Conservation (phyloP, 2,113 vertebrate species). For the Anas platyrhynchos region DNA sequence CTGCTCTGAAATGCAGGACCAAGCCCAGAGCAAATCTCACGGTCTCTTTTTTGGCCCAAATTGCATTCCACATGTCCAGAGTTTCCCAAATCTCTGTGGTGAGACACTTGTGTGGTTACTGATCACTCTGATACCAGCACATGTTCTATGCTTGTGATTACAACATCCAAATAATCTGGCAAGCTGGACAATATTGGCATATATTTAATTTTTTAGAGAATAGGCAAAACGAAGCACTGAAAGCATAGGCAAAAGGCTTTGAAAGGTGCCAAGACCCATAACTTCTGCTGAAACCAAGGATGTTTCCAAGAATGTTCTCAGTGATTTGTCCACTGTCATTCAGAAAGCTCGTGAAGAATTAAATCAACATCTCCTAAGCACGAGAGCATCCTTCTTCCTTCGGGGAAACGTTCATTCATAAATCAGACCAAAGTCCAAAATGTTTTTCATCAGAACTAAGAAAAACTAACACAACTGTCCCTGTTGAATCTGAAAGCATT, state of each 20-base stretch:
- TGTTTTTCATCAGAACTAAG: background rate
- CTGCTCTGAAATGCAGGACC: background rate
- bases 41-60: background rate
- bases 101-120: background rate
- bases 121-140: background rate
- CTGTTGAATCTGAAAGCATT: background rate
- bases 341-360: background rate
- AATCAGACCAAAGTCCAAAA: background rate
- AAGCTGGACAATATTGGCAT: background rate
- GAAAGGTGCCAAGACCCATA: background rate
- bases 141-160: background rate
- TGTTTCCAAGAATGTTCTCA: background rate
- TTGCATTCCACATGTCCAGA: background rate
- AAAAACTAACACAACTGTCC: background rate
- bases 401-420: background rate
- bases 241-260: background rate
- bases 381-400: background rate
- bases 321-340: background rate
- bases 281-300: background rate
- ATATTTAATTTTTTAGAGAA: background rate
- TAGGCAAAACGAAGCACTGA: background rate
- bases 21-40: conserved; percentile 30
- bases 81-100: background rate
- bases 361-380: background rate
- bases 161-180: background rate